Conservation (phyloP, 2,797 vertebrate species). For the Cephalopachus bancanus region DNA sequence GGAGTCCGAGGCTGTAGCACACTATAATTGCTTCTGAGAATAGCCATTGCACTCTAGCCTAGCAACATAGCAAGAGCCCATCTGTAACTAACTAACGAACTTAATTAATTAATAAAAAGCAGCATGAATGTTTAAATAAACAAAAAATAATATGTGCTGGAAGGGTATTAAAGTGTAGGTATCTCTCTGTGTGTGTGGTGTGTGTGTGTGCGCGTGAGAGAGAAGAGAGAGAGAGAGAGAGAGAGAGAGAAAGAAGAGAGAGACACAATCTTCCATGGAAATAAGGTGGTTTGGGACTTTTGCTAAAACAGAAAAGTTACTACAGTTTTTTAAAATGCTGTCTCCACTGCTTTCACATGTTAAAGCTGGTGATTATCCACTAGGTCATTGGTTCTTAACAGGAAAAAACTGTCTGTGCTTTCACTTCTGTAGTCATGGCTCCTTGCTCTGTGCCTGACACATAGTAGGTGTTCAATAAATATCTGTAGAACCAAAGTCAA, state of each 20-base stretch:
- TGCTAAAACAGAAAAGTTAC: conserved; percentile 7
- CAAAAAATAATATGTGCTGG: not conserved
- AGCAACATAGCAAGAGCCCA: not conserved
- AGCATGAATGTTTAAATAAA: not conserved
- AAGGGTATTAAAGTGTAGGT: not conserved
- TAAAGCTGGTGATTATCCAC: not conserved
- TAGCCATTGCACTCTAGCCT: not conserved
- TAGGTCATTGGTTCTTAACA: not conserved
- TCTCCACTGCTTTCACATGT: not conserved
- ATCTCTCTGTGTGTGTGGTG: not conserved
- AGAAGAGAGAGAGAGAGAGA: no score
- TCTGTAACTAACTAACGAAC: not conserved
- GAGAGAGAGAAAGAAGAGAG: not conserved
- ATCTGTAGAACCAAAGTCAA: not conserved
- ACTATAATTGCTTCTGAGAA: not conserved
- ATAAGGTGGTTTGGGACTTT: not conserved
- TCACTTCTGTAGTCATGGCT: conserved; percentile 1
- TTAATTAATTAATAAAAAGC: not conserved
- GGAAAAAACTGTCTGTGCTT: not conserved
- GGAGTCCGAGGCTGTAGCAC: not conserved
- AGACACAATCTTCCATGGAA: not conserved
- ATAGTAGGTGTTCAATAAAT: not conserved
- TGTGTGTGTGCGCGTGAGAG: not conserved
- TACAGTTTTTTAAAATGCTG: not conserved
- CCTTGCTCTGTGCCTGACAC: not conserved